Evolutionary conservation across 2,888 invertebrate species (phyloP), one percentile per base, ranked within the genome.

Genomic region (Allacma fusca): DNA sequence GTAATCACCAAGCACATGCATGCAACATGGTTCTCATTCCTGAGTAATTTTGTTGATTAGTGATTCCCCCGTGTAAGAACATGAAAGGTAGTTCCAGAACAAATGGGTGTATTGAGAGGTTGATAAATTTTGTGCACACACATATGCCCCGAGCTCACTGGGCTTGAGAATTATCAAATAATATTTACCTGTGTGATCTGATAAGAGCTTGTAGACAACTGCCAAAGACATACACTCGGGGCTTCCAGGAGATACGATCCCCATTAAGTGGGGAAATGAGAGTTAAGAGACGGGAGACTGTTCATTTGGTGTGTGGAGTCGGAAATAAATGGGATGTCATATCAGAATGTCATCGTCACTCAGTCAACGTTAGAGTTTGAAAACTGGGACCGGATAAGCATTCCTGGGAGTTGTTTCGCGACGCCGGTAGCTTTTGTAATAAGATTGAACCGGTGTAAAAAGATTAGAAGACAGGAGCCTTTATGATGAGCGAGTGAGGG

Each of bases 321-420:
- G 50, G 50, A n/a, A 50, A 70, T 50, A 70, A 70, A 70, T 70
- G 70, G 70, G 50, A 70, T 40, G 50, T 50, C 44, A 70, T 26
- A 70, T 70, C 26, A 50, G 26, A 24, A 21, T 69, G 69, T 69
- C 69, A 69, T 69, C 69, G 69, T 43, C 69, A 43, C 43, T 69
- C 70, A 50, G 24, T 67, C 34, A 29, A 34, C 19, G 50, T 13
- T 50, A 50, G 16, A 50, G 50, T 50, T 50, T 2, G 50, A 16
- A 16, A 50, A 50, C 50, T 50, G 4, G 50, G 50, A 50, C 50
- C 50, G 50, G 50, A 50, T 50, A 16, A 50, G 50, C 50, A 50
- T 50, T 50, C 9, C 50, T 50, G 1, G 16, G 5, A 50, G 50
- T 50, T 50, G 50, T 50, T 50, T 50, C 50, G 50, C 9, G 50